phyloP scores from a whole-genome alignment of 2,113 vertebrate species.

The Mugil cephalus region DNA sequence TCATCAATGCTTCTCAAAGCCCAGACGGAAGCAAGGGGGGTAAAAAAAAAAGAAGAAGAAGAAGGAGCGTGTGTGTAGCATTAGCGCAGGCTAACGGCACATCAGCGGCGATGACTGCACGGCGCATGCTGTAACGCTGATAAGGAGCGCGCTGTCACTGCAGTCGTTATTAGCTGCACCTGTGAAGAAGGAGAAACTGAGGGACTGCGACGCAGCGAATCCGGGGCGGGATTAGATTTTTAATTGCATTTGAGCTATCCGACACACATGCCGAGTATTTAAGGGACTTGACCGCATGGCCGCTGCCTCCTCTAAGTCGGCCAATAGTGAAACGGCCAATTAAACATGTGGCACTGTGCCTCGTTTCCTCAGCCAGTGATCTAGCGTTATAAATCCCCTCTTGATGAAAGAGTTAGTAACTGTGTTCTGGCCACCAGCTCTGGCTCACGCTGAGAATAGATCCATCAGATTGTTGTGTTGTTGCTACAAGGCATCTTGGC shows the following conservation, averaged over 20 bases:
- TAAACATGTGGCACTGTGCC: constrained; percentile 46
- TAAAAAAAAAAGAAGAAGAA: no score
- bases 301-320: constrained; percentile 19
- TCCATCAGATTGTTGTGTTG: constrained; percentile 22
- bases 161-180: not conserved
- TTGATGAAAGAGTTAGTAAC: constrained; percentile 45
- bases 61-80: not conserved
- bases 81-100: not conserved
- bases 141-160: not conserved
- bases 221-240: constrained; percentile 35
- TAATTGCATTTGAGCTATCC: constrained; percentile 43
- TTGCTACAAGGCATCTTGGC: constrained; percentile 1
- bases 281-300: constrained; percentile 35
- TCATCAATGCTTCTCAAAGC: not conserved
- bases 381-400: constrained; percentile 42
- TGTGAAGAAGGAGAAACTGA: not conserved
- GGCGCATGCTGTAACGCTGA: not conserved
- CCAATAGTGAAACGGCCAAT: constrained; percentile 49
- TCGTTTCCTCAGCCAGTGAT: constrained; percentile 54
- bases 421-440: constrained; percentile 14
- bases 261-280: constrained; percentile 8
- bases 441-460: constrained; percentile 14
- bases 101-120: not conserved
- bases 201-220: constrained; percentile 13
- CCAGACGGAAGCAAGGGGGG: not conserved